Percentiles rank a stretch among this genome's conserved stretches.
These are phyloP conservation scores for Zonotrichia albicollis DNA, from an alignment of 2,797 vertebrate genomes.

Conservation along the genomic window DNA sequence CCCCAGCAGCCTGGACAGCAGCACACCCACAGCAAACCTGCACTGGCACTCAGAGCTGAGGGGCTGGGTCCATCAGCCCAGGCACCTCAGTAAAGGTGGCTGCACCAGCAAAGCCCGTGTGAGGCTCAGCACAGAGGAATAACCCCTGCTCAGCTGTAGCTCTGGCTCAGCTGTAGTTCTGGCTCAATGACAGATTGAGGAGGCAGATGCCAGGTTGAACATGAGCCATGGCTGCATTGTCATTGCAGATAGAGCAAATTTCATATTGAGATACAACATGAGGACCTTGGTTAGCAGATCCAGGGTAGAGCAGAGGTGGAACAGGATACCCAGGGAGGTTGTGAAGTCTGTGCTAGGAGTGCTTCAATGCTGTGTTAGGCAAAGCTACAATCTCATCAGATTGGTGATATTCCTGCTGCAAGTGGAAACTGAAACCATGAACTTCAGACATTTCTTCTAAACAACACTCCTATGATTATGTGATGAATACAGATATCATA, in stretches of 20 bases:
- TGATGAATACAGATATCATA: not conserved
- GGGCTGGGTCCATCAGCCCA: not conserved
- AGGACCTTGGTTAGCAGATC: not conserved
- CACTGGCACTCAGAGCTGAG: accelerated
- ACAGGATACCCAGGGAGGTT: not conserved
- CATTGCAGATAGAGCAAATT: not conserved
- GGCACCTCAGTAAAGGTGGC: not conserved
- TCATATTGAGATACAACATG: not conserved
- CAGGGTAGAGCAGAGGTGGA: not conserved
- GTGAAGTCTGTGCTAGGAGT: not conserved
- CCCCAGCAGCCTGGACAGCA: not conserved
- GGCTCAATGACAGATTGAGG: accelerated
- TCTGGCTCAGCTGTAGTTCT: not conserved
- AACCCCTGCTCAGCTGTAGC: not conserved
- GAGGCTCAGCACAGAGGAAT: not conserved
- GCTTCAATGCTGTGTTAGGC: not conserved
- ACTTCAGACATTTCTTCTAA: not conserved
- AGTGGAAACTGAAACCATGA: not conserved
- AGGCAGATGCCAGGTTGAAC: not conserved
- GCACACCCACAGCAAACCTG: not conserved
- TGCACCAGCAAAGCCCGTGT: not conserved
- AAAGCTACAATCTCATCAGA: not conserved
- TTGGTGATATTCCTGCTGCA: not conserved
- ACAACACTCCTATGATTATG: not conserved
- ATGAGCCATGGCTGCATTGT: not conserved